Base-by-base conservation (phyloP, 2,888 invertebrate species). In the Perithous albicinctus region DNA sequence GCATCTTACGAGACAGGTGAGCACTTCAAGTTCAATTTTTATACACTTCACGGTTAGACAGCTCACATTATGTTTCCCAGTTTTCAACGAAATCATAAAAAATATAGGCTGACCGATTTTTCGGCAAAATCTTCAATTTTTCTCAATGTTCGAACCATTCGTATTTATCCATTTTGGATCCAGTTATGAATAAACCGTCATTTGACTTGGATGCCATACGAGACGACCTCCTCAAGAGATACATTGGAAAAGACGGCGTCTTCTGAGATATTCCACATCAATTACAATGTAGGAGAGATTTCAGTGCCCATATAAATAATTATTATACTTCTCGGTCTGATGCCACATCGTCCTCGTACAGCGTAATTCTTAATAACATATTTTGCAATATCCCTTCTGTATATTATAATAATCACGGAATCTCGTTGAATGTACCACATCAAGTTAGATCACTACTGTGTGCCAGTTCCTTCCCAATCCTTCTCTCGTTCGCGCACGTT, bases 291-390 rank as follows among this genome's bases (percentile, higher is more conserved):
- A 23, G 18, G 20, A 41, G 7, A 46, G 15, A 61, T 8, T 10
- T 54, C 26, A 35, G 51, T 29, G 43, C 26, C 18, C 41, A 66
- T 73, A 51, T 20, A 41, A 54, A 41, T 67, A 54, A 64, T 69
- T 73, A 81, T 81, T 77, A 78, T 77, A 77, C 54, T 81, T 78
- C 63, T 69, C 73, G 73, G 69, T 81, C 73, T 29, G 73, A 81
- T 74, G 73, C 67, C 32, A n/a, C n/a, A 69, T 73, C 77, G 81
- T 81, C 77, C 77, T 73, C 77, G 81, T 77, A 63, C 74, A 38
- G 63, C 69, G 54, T 77, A 77, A 74, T 73, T 77, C 63, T 77
- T 80, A 77, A 80, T 73, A 77, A 80, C 80, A 63, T 76, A 76
- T 77, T n/a, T n/a, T 48, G 67, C 77, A 69, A 63, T 32, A 59